Evolutionary conservation across 2,888 invertebrate species (phyloP), one percentile per base, ranked within the genome.

Genomic region (Hypomecis punctinalis): DNA sequence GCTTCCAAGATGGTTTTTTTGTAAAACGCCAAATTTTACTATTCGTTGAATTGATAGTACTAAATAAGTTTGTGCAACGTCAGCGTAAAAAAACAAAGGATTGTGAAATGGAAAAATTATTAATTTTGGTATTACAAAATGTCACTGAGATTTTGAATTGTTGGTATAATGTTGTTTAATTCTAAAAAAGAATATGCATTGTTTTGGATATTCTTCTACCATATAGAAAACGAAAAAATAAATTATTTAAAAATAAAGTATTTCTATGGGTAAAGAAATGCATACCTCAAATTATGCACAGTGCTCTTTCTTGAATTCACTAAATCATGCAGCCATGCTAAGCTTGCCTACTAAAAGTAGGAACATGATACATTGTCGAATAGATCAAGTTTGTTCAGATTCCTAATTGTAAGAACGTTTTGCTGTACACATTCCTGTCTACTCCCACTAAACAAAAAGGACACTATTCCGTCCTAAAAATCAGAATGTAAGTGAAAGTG

Each of bases 371-470:
- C 81, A 84, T 69, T 85, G 81, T 84, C 83, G 77, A 86, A 88
- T 90, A 91, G 90, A 86, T 89, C 77, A 77, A 87, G 82, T 86
- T 87, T 89, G 86, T 90, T 88, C 83, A 86, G 86, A 85, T 87
- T 90, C 84, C 81, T 90, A 89, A 87, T 80, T 85, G 69, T 91
- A 90, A 90, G 90, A 79, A 84, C 81, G 78, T 85, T 88, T 88
- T 79, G 87, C 85, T 86, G 82, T 85, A 87, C 83, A 88, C 86
- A 87, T 81, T 82, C 84, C 81, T 57, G 61, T 52, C 52, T 57
- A 65, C 7, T 61, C 61, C 57, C 65, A 48, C 36, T n/a, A 82
- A 80, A 75, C 56, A 73, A 76, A 78, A 79, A 66, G 78, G 80
- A 76, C 75, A 68, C 65, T 63, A 60, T 58, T 90, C 91, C 91